Evolutionary conservation across 2,888 invertebrate genomes (phyloP).

Genomic region (Axea sp.): DNA sequence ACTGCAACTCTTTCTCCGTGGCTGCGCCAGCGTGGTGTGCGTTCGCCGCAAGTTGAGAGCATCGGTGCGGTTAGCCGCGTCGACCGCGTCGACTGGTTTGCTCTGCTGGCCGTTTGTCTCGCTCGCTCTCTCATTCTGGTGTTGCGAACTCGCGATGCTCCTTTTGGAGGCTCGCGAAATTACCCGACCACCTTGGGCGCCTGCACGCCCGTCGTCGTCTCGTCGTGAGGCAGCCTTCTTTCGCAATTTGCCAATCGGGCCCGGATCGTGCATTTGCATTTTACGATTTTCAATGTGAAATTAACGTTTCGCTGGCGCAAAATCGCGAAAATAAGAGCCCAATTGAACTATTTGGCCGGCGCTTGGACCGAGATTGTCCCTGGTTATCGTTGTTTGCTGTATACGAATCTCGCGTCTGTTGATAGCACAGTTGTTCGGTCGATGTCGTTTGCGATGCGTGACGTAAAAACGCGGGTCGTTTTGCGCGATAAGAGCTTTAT

Average conservation of each 20-base stretch:
- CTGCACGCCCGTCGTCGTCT: conserved; percentile 68
- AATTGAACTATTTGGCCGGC: conserved; percentile 44
- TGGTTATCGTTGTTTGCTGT: conserved; percentile 5
- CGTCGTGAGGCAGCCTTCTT: conserved; percentile 64
- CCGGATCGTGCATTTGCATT: conserved; percentile 77
- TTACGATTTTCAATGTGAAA: conserved; percentile 77
- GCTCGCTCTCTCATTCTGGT: conserved; percentile 41
- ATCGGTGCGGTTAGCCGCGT: conserved; percentile 78
- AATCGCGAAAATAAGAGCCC: conserved; percentile 40
- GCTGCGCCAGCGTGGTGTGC: conserved; percentile 2
- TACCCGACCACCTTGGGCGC: conserved; percentile 79
- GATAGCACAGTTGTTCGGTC: conserved; percentile 5
- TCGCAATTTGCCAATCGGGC: conserved; percentile 77
- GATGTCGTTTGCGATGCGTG: conserved; percentile 27
- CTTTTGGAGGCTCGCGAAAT: conserved; percentile 74
- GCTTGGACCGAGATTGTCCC: background rate
- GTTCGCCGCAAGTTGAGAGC: conserved; percentile 76
- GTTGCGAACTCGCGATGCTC: conserved; percentile 61
- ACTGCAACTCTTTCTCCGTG: conserved; percentile 25
- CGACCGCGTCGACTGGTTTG: conserved; percentile 76
- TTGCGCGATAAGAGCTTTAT: conserved; percentile 42
- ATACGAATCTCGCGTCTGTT: conserved; percentile 6
- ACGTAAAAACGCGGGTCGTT: conserved; percentile 30
- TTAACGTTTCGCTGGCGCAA: conserved; percentile 66
- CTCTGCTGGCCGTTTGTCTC: conserved; percentile 62